Evolutionary conservation across 2,113 vertebrate species (phyloP).

Genomic region (Pygoscelis antarcticus): DNA sequence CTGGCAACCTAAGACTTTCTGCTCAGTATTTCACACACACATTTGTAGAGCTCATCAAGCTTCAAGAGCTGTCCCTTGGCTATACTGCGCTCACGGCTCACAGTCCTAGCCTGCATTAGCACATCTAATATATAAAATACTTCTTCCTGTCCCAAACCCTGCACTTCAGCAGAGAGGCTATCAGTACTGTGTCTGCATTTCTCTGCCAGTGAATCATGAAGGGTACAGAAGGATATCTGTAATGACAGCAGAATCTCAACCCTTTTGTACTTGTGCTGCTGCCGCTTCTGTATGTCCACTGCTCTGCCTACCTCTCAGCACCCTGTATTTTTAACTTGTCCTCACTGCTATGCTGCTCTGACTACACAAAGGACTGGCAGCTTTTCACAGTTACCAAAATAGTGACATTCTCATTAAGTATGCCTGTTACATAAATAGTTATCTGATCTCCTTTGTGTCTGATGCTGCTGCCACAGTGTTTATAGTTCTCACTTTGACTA

Average conservation of each 20-base stretch:
- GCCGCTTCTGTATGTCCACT: neutral
- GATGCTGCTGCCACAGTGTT: neutral
- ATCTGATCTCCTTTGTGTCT: neutral
- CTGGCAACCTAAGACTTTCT: conserved; percentile 43
- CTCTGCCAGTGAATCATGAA: neutral
- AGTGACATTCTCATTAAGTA: neutral
- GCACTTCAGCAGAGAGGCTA: neutral
- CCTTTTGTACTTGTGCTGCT: neutral
- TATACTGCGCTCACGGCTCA: neutral
- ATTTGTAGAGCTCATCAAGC: conserved; percentile 57
- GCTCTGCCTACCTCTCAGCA: neutral
- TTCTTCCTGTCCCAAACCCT: neutral
- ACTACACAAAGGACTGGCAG: neutral
- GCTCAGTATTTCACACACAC: conserved; percentile 15
- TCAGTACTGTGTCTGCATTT: neutral
- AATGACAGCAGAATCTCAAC: neutral
- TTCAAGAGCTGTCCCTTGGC: conserved; percentile 23
- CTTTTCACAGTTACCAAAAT: neutral
- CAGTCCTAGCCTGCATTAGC: conserved; percentile 13
- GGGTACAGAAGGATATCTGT: neutral
- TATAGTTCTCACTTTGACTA: neutral
- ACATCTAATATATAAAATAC: neutral
- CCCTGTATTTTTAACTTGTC: neutral
- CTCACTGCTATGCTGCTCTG: neutral
- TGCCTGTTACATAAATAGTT: neutral